A percentile compares a stretch with the other conserved stretches of the same genome.
phyloP scores from a whole-genome alignment of 2,888 invertebrate species.

The Ephialtes manifestator region DNA sequence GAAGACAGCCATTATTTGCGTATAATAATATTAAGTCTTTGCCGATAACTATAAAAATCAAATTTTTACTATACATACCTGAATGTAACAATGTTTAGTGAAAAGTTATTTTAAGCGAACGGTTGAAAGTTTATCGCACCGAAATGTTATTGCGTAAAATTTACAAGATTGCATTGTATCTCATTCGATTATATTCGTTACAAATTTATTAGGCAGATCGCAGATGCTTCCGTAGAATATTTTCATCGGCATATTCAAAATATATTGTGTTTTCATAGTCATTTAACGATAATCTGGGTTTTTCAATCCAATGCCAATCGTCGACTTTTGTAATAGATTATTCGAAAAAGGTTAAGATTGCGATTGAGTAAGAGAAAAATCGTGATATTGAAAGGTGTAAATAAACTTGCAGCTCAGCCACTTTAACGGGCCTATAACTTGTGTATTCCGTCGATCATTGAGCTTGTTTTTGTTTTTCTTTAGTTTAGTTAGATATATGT shows the following conservation, averaged over 20 bases:
- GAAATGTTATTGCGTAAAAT: not conserved
- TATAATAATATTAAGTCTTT: not conserved
- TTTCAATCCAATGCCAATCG: too few relatives aligned
- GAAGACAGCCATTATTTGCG: not conserved
- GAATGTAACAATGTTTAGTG: constrained; percentile 15
- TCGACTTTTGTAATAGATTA: too few relatives aligned
- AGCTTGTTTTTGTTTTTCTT: constrained; percentile 7
- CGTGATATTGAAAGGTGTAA: not conserved
- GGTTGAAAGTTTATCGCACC: too few relatives aligned
- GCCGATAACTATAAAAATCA: not conserved
- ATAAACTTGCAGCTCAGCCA: constrained; percentile 1
- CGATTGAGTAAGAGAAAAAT: not conserved
- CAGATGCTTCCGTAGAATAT: not conserved
- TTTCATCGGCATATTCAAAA: not conserved
- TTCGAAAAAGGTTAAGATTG: too few relatives aligned
- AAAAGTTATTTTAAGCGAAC: not conserved
- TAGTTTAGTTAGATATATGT: not conserved
- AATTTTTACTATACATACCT: constrained; percentile 22
- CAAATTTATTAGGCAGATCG: not conserved
- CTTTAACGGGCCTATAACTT: constrained; percentile 4
- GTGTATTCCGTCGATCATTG: not conserved
- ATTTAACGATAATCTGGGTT: not conserved
- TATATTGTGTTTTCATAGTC: not conserved
- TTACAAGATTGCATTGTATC: not conserved
- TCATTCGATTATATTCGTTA: not conserved